Evolutionary conservation across 1,140 invertebrate genomes (phyloP).

Genomic region (Solenopsis fugax): DNA sequence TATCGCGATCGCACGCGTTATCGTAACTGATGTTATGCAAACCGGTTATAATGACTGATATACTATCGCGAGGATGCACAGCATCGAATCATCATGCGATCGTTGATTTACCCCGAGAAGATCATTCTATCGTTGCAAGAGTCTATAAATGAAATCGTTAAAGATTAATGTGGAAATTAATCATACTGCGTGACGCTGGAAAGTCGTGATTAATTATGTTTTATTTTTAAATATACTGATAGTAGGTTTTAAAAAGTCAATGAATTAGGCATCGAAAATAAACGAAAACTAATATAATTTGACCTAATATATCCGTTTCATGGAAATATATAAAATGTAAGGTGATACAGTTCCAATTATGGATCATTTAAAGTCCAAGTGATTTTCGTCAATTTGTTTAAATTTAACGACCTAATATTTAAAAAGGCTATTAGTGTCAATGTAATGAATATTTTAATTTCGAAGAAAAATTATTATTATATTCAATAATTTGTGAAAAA

Average conservation of each 20-base stretch:
- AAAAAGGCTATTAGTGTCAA: too few relatives aligned
- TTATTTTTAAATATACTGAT: not conserved
- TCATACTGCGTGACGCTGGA: not conserved
- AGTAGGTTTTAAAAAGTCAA: not conserved
- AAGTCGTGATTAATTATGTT: not conserved
- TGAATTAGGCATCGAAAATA: not conserved
- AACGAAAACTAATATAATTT: not conserved
- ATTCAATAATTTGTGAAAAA: too few relatives aligned
- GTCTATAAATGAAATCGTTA: not conserved
- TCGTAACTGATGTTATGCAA: conserved; percentile 23
- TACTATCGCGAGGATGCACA: conserved; percentile 30
- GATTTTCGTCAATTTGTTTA: too few relatives aligned
- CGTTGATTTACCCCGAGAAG: conserved; percentile 2
- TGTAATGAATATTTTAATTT: too few relatives aligned
- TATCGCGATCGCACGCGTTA: not conserved
- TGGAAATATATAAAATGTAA: too few relatives aligned
- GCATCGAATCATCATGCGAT: conserved; percentile 10
- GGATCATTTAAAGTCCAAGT: too few relatives aligned
- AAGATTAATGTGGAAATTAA: not conserved
- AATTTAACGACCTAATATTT: too few relatives aligned
- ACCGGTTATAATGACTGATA: conserved; percentile 55
- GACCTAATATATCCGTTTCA: not conserved
- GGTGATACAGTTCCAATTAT: too few relatives aligned
- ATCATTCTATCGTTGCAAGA: conserved; percentile 35
- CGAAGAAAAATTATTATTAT: too few relatives aligned